Conservation (phyloP, 2,797 vertebrate species). For the Champsocephalus gunnari region DNA sequence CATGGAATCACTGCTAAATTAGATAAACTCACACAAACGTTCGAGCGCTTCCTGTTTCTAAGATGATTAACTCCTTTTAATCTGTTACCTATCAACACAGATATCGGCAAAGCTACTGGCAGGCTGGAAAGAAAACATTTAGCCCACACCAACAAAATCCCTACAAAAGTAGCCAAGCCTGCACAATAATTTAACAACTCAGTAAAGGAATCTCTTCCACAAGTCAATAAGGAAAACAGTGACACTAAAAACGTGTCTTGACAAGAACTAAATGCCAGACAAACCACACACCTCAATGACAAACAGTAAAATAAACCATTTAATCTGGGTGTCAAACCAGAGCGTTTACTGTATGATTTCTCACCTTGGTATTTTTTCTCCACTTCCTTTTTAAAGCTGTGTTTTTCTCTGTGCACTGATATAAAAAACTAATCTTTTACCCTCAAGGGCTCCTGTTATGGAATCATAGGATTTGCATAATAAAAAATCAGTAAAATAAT, state of each 20-base stretch:
- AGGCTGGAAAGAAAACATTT: neutral
- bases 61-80: too few relatives aligned
- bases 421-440: neutral
- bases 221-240: conserved; percentile 1
- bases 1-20: too few relatives aligned
- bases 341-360: neutral
- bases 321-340: neutral
- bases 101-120: too few relatives aligned
- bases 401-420: conserved; percentile 24
- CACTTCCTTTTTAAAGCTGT: neutral
- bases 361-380: neutral
- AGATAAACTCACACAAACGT: too few relatives aligned
- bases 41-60: too few relatives aligned
- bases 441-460: neutral
- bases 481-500: neutral
- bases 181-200: neutral
- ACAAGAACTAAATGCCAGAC: neutral
- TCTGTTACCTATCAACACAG: too few relatives aligned
- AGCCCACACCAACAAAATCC: conserved; percentile 1
- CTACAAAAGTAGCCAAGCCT: neutral
- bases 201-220: neutral
- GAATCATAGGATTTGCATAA: too few relatives aligned
- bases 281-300: conserved; percentile 2
- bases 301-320: neutral
- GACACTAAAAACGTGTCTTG: conserved; percentile 5